Base-by-base conservation (phyloP, 2,797 vertebrate genomes). In the Taenioides sp. region DNA sequence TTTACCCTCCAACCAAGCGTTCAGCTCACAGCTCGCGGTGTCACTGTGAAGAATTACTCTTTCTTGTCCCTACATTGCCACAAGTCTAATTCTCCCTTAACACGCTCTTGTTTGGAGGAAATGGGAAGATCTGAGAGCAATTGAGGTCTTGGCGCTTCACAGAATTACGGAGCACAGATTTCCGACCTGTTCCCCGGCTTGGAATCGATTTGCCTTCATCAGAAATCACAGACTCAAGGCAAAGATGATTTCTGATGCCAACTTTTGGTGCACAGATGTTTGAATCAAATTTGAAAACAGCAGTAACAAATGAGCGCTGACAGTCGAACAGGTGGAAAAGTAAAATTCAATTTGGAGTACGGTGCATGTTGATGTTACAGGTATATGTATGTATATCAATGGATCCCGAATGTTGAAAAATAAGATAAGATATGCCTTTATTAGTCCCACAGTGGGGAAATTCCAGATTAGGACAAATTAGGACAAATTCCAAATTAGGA, bases 101-200 rank as follows among this genome's bases (percentile, higher is more conserved):
- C 52, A 28, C 22, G 64, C 69, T 68, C 69, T 74, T 65, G 67
- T 79, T 83, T 87, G 65, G n/a, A n/a, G n/a, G 16, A 61, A 34
- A 52, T 17, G n/a, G 64, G 71, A 31, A 17, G 74, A 82, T 87
- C 86, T 89, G 83, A 84, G 83, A 86, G 76, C 79, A 86, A 83
- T 81, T 86, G 79, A 84, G 77, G 69, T 71, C 72, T 77, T 75
- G 75, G 72, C 55, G 17, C 79, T 75, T 82, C 65, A 37, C 55
- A 37, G 63, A 72, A 77, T 78, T 76, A 77, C 0, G 4, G 52
- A 40, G 54, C 68, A 18, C 65, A 61, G 77, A 80, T 81, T 86
- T 84, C 70, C 47, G 4, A 79, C 58, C 67, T 72, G 37, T 67
- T 71, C 28, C 65, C 28, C 57, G 70, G 74, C 76, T 78, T 1